Percentiles rank a stretch among this genome's conserved stretches.
These are phyloP conservation scores for Thumatha senex DNA, from an alignment of 2,888 invertebrate species.

Conservation along the genomic window DNA sequence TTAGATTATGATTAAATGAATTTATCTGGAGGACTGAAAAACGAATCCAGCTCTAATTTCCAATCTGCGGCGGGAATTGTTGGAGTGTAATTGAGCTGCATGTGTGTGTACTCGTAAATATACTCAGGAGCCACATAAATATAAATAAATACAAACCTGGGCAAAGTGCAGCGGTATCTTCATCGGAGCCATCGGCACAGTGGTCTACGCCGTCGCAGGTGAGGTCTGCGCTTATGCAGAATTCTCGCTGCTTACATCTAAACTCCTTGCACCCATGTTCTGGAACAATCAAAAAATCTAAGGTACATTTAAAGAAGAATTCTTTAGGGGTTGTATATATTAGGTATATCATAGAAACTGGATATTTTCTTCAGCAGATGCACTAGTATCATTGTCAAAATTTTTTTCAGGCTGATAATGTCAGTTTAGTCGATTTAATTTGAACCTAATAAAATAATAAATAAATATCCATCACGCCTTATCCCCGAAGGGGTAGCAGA, in stretches of 20 bases:
- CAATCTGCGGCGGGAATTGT: no score
- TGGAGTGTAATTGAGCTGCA: no score
- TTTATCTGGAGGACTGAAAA: no score
- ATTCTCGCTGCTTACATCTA: conserved; percentile 92
- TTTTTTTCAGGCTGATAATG: no score
- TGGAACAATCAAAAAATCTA: conserved; percentile 70
- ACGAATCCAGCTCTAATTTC: no score
- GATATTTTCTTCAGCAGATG: neutral
- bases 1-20: no score
- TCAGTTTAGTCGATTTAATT: neutral
- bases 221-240: conserved; percentile 96
- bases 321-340: conserved; percentile 3
- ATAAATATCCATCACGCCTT: no score
- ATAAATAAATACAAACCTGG: conserved; percentile 84
- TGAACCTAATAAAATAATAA: no score
- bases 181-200: conserved; percentile 97
- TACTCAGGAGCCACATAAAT: no score
- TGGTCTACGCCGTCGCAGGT: conserved; percentile 97
- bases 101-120: no score
- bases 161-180: conserved; percentile 92
- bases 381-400: neutral
- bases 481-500: no score
- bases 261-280: conserved; percentile 95
- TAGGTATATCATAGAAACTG: no score
- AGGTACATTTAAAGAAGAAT: conserved; percentile 38